phyloP scores from a whole-genome alignment of 1,140 invertebrate species.

The Nixonia krombeini region DNA sequence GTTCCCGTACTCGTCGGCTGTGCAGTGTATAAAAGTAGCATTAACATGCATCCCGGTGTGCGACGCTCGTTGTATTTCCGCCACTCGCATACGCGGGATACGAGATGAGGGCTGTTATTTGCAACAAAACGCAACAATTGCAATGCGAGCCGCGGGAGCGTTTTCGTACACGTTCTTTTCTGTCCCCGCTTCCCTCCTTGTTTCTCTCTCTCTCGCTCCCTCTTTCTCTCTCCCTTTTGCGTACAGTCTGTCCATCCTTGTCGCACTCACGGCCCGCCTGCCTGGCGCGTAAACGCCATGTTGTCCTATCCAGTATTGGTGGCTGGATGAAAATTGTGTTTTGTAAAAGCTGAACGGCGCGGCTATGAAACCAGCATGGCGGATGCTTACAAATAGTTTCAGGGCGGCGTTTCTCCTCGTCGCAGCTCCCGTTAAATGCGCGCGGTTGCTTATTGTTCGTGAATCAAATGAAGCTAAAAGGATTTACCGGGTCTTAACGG shows the following conservation, averaged over 20 bases:
- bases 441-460: slow-evolving; percentile 52
- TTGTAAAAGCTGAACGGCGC: slow-evolving; percentile 62
- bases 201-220: not conserved
- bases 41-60: slow-evolving; percentile 39
- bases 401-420: slow-evolving; percentile 60
- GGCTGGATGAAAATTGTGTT: slow-evolving; percentile 60
- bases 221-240: too few species aligned
- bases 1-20: slow-evolving; percentile 5
- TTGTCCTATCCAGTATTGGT: slow-evolving; percentile 46
- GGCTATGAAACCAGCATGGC: slow-evolving; percentile 70
- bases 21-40: slow-evolving; percentile 23
- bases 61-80: slow-evolving; percentile 50
- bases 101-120: slow-evolving; percentile 58
- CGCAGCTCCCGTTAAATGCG: slow-evolving; percentile 40
- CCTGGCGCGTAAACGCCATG: slow-evolving; percentile 61
- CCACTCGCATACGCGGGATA: slow-evolving; percentile 42
- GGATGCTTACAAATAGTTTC: slow-evolving; percentile 71
- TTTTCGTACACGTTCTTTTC: slow-evolving; percentile 3
- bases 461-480: slow-evolving; percentile 52
- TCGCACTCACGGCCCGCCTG: too few species aligned
- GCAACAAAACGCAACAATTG: slow-evolving; percentile 64
- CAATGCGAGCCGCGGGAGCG: slow-evolving; percentile 40
- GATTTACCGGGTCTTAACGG: slow-evolving; percentile 34
- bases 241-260: too few species aligned
- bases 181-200: not conserved